Conservation (phyloP, 2,888 invertebrate species). For the Spialia ferax region DNA sequence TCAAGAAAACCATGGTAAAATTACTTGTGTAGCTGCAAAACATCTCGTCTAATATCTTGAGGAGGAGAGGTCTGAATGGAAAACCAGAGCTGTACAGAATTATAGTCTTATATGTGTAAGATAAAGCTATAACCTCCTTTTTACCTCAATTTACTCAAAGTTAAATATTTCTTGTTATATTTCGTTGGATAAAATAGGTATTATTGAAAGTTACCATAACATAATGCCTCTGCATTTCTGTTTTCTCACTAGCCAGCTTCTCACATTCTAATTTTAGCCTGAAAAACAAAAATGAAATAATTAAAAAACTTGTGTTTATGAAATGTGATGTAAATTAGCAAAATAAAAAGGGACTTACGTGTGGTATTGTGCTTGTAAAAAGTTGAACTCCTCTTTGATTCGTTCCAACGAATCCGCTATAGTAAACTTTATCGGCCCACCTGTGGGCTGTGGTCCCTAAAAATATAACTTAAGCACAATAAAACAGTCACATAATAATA, state of each 20-base stretch:
- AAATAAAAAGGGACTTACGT: conserved; percentile 89
- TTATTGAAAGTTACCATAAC: conserved; percentile 99
- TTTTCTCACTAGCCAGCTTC: conserved; percentile 98
- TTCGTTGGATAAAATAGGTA: too few species aligned
- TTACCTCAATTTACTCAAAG: too few species aligned
- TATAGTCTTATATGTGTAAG: too few species aligned
- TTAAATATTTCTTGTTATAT: too few species aligned
- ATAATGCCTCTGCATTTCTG: conserved; percentile 99
- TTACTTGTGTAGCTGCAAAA: too few species aligned
- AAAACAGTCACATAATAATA: conserved; percentile 45
- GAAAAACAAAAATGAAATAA: conserved; percentile 58
- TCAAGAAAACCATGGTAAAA: too few species aligned
- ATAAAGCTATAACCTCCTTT: too few species aligned
- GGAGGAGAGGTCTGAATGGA: too few species aligned
- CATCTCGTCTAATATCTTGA: too few species aligned
- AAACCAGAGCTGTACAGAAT: too few species aligned
- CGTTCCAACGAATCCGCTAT: conserved; percentile 97
- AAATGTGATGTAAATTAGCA: neutral
- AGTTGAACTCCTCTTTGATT: conserved; percentile 98
- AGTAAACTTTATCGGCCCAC: conserved; percentile 97
- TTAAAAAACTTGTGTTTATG: neutral
- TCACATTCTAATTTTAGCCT: conserved; percentile 99
- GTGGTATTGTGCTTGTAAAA: conserved; percentile 97
- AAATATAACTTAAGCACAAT: conserved; percentile 57
- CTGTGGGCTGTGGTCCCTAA: conserved; percentile 94